These are phyloP conservation scores for Corythornis madagascariensis DNA, from an alignment of 2,113 vertebrate species.

Conservation along the genomic window DNA sequence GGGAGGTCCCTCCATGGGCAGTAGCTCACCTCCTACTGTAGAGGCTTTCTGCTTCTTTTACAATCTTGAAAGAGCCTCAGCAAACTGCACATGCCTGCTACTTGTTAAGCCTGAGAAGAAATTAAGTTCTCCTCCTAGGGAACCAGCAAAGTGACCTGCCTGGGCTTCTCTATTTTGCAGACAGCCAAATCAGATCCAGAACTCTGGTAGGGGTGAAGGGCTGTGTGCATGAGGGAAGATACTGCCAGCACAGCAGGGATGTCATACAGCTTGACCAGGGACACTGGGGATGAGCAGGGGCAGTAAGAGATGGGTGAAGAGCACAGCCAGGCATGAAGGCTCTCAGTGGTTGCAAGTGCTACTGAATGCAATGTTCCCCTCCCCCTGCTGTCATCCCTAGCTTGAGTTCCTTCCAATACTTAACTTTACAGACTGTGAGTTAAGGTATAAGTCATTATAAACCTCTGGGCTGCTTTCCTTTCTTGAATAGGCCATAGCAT, in stretches of 20 bases:
- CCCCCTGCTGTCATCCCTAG: not conserved
- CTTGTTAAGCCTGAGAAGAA: not conserved
- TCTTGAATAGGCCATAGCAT: not conserved
- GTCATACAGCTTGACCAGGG: not conserved
- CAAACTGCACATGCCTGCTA: not conserved
- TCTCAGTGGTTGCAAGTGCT: not conserved
- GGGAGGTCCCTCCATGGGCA: not conserved
- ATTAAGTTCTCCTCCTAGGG: not conserved
- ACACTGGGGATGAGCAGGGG: not conserved
- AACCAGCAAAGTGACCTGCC: not conserved
- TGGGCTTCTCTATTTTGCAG: not conserved
- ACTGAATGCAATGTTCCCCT: not conserved
- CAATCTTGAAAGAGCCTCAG: not conserved
- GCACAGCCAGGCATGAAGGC: not conserved
- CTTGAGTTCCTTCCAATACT: not conserved
- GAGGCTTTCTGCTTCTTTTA: not conserved
- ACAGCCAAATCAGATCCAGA: not conserved
- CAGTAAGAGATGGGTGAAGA: not conserved
- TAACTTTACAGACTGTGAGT: not conserved
- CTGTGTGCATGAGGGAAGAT: not conserved
- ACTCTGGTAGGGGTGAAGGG: not conserved
- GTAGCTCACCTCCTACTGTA: not conserved
- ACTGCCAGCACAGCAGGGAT: fast-evolving
- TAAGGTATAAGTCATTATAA: not conserved
- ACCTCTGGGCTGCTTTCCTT: not conserved